Conservation (phyloP, 2,888 invertebrate genomes). For the Drosophila kambysellisi region DNA sequence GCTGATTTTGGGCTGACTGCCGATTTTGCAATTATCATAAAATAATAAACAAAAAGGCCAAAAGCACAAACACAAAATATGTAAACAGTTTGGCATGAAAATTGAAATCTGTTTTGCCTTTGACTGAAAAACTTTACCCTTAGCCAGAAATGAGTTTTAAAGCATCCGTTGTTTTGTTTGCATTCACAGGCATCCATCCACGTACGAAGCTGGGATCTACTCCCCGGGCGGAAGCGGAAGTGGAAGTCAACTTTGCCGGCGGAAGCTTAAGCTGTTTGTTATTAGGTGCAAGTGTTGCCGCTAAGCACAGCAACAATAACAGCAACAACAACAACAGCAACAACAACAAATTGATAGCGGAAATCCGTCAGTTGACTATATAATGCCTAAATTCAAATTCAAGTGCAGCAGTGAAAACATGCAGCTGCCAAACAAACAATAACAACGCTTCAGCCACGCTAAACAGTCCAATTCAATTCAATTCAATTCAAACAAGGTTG, state of each 20-base stretch:
- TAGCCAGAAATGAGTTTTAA: conserved; percentile 30
- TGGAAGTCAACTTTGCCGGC: conserved; percentile 48
- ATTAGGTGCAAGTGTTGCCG: conserved; percentile 51
- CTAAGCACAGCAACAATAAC: conserved; percentile 29
- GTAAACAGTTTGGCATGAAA: conserved; percentile 20
- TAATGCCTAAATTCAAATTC: conserved; percentile 61
- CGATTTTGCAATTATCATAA: conserved; percentile 54
- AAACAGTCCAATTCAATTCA: neutral
- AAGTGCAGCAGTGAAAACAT: conserved; percentile 39
- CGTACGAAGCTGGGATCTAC: conserved; percentile 1
- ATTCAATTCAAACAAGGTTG: conserved; percentile 10
- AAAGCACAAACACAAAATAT: conserved; percentile 29
- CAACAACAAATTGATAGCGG: conserved; percentile 42
- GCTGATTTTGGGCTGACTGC: conserved; percentile 25
- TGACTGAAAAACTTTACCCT: conserved; percentile 4
- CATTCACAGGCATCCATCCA: conserved; percentile 32
- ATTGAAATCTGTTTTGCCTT: conserved; percentile 31
- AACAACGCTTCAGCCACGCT: conserved; percentile 1
- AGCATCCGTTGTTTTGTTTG: conserved; percentile 36
- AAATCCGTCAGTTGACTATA: conserved; percentile 37
- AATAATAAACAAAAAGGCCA: conserved; percentile 51
- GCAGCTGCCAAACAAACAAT: conserved; percentile 25
- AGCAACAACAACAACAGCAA: conserved; percentile 19
- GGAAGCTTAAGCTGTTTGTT: conserved; percentile 54
- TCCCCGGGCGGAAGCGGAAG: conserved; percentile 57